A percentile compares a stretch with the other conserved stretches of the same genome.
These are phyloP conservation scores for Agonopterix alstromeriana DNA, from an alignment of 2,888 invertebrate species.

Conservation along the genomic window DNA sequence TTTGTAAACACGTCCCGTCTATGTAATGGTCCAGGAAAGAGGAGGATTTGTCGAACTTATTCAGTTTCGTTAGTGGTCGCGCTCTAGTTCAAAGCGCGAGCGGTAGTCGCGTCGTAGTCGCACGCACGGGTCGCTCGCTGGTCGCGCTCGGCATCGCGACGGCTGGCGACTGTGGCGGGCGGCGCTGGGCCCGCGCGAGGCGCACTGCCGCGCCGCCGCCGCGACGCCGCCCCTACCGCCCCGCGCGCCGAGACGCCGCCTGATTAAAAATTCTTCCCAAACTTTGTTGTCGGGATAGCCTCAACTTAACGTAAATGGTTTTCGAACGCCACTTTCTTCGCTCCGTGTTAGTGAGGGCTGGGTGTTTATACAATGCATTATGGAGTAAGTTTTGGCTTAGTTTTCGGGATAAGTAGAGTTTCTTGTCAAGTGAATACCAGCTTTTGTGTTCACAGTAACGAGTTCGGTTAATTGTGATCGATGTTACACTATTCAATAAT, in stretches of 20 bases:
- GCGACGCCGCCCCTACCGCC: slow-evolving; percentile 32
- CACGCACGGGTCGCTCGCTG: slow-evolving; percentile 14
- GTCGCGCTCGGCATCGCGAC: slow-evolving; percentile 32
- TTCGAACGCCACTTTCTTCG: slow-evolving; percentile 20
- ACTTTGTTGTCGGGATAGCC: slow-evolving; percentile 48
- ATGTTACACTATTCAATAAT: too few species aligned
- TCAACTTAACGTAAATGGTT: slow-evolving; percentile 37
- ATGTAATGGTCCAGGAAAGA: slow-evolving; percentile 76
- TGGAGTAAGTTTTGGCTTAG: too few species aligned
- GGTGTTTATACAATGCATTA: too few species aligned
- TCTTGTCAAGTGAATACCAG: too few species aligned
- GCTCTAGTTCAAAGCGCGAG: slow-evolving; percentile 48
- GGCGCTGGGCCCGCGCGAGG: slow-evolving; percentile 76
- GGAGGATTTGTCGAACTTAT: slow-evolving; percentile 76
- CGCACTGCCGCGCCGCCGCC: slow-evolving; percentile 70
- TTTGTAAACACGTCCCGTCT: slow-evolving; percentile 51
- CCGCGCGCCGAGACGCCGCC: slow-evolving; percentile 36
- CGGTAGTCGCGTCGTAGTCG: slow-evolving; percentile 28
- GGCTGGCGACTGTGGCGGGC: slow-evolving; percentile 52
- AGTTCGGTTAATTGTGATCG: too few species aligned
- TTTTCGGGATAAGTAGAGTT: too few species aligned
- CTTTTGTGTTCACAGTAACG: too few species aligned
- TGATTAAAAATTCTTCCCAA: slow-evolving; percentile 69
- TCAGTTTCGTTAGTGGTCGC: slow-evolving; percentile 66
- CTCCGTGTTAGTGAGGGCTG: too few species aligned